Evolutionary conservation across 1,140 invertebrate species (phyloP).

Genomic region (Scaptomyza hsui): DNA sequence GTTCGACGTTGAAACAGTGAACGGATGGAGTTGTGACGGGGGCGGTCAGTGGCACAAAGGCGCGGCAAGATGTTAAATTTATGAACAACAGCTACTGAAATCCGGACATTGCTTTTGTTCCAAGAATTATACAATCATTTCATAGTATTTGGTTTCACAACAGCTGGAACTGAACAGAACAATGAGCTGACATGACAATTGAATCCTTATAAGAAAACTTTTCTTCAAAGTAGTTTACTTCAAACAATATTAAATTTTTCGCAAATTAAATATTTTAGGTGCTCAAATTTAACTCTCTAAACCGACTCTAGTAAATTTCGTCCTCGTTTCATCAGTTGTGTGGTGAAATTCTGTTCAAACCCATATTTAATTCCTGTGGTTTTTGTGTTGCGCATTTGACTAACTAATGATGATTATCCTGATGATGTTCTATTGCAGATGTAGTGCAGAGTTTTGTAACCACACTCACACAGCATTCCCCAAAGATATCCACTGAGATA

Average conservation of each 20-base stretch:
- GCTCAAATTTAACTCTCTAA: no score
- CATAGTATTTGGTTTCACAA: background rate
- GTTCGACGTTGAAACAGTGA: constrained; percentile 17
- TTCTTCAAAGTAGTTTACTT: no score
- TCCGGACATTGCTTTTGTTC: constrained; percentile 3
- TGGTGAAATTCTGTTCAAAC: background rate
- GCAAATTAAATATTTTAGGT: no score
- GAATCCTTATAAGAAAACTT: background rate
- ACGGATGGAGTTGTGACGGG: background rate
- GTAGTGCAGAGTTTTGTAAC: constrained; percentile 25
- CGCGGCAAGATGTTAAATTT: constrained; percentile 28
- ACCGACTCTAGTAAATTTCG: no score
- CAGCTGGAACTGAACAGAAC: background rate
- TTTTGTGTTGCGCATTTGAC: background rate
- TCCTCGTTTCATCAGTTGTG: no score
- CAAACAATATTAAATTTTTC: no score
- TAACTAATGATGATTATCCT: background rate
- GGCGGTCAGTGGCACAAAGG: background rate
- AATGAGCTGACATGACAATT: background rate
- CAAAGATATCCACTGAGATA: constrained; percentile 7
- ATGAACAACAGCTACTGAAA: constrained; percentile 23
- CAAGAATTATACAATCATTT: constrained; percentile 11
- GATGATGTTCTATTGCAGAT: constrained; percentile 47
- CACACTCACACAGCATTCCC: background rate
- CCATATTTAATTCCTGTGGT: background rate